Evolutionary conservation across 2,888 invertebrate species (phyloP).

Genomic region (Eristalis intricaria): DNA sequence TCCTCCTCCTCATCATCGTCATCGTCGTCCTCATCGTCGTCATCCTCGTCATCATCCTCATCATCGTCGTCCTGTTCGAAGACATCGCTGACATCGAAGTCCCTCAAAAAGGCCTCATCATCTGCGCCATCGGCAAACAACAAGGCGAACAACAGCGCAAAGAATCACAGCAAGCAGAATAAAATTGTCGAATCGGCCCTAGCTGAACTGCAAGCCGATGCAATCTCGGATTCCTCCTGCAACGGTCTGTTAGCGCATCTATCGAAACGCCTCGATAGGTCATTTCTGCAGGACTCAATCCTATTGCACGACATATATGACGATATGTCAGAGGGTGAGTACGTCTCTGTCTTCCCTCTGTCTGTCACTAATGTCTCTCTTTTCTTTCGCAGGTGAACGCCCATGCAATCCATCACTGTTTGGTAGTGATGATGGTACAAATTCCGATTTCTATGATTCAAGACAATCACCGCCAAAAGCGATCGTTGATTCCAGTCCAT

Average conservation of each 20-base stretch:
- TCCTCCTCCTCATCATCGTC: conserved; percentile 44
- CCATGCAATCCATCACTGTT: conserved; percentile 79
- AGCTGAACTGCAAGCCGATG: conserved; percentile 74
- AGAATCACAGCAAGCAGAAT: conserved; percentile 63
- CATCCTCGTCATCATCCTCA: conserved; percentile 76
- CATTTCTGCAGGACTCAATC: conserved; percentile 79
- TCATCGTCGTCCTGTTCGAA: conserved; percentile 75
- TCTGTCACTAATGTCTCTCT: background rate
- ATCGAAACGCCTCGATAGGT: conserved; percentile 78
- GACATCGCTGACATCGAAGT: conserved; percentile 74
- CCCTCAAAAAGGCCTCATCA: conserved; percentile 75
- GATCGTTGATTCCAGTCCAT: conserved; percentile 96
- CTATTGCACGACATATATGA: conserved; percentile 80
- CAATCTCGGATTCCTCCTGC: conserved; percentile 78
- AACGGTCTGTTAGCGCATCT: conserved; percentile 78
- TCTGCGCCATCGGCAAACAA: conserved; percentile 23
- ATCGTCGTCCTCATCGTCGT: conserved; percentile 73
- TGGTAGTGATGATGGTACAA: conserved; percentile 80
- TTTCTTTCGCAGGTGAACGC: conserved; percentile 77
- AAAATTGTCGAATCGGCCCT: conserved; percentile 47
- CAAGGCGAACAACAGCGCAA: conserved; percentile 73
- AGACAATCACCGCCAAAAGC: conserved; percentile 92
- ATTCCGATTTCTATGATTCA: conserved; percentile 80
- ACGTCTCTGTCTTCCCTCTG: background rate
- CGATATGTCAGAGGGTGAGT: conserved; percentile 81